Evolutionary conservation across 2,888 invertebrate genomes (phyloP), one percentile per base, ranked within the genome.

Genomic region (Sphecodes monilicornis): DNA sequence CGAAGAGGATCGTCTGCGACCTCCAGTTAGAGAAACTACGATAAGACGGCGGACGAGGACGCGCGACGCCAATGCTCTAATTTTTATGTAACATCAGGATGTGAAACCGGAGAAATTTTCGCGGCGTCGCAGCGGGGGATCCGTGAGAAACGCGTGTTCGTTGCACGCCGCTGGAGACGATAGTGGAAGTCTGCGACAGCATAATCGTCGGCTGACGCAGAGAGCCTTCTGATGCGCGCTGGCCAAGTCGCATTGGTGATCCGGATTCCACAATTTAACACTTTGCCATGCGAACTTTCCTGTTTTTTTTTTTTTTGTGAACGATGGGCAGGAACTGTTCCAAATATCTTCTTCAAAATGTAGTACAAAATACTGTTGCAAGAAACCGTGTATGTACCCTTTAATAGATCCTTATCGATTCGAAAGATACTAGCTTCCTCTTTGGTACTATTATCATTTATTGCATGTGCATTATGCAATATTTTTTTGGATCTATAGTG

Each of bases 61-160:
- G 76, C 81, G 75, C 78, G 78, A 80, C 78, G 72, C 54, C 69
- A 84, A 69, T 73, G 75, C 84, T 84, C 86, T 80, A 84, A 89
- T 91, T 89, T 90, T 91, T 91, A 90, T 88, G 85, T 89, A 90
- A 90, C 87, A 90, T 87, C 78, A 88, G 88, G 78, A 90, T 89
- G 90, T 90, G 91, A 90, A 91, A 91, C 86, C 74, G 80, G 89
- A 87, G 89, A 92, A 92, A 91, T 90, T 90, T 88, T 91, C 91
- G 32, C 60, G 64, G 57, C 54, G 18, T 22, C 66, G 57, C 71
- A 46, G 73, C 60, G 78, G 81, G 64, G 82, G 82, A 85, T 88
- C 84, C 85, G 87, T 86, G 88, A 84, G 89, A 89, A 87, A 88
- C 87, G 77, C 86, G 82, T 70, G 71, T 69, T 79, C 80, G 75